phyloP scores from a whole-genome alignment of 2,113 vertebrate genomes.

The Henicopernis longicauda region DNA sequence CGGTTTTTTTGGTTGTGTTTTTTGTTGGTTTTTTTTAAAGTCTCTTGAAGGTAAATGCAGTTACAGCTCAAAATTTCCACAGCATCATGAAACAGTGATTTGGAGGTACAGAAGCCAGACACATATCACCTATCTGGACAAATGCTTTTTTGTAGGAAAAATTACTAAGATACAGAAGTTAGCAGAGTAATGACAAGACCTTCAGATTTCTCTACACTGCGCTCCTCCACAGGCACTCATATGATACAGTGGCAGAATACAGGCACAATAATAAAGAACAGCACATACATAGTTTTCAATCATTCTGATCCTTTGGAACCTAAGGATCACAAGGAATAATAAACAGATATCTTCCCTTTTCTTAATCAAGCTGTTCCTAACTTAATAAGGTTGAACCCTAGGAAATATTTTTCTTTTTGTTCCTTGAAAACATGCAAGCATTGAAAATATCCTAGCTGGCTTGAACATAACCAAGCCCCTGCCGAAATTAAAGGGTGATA shows the following conservation, averaged over 20 bases:
- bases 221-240: background rate
- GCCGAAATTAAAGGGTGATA: background rate
- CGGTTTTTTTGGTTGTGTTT: too few species aligned
- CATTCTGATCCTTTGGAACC: background rate
- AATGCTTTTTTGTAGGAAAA: rapidly evolving
- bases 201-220: background rate
- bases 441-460: background rate
- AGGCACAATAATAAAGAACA: background rate
- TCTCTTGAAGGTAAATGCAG: background rate
- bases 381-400: background rate
- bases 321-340: background rate
- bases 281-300: background rate
- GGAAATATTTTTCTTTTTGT: background rate
- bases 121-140: background rate
- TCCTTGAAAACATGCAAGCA: background rate
- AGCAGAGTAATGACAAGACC: background rate
- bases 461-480: background rate
- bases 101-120: background rate
- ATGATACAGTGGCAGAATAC: background rate
- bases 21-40: background rate
- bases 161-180: background rate
- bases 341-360: background rate
- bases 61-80: background rate
- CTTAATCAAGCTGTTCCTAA: background rate
- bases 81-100: rapidly evolving